Percentiles rank a stretch among this genome's conserved stretches.
Conservation (phyloP, 2,113 vertebrate genomes). For the Ramphastos sulfuratus region DNA sequence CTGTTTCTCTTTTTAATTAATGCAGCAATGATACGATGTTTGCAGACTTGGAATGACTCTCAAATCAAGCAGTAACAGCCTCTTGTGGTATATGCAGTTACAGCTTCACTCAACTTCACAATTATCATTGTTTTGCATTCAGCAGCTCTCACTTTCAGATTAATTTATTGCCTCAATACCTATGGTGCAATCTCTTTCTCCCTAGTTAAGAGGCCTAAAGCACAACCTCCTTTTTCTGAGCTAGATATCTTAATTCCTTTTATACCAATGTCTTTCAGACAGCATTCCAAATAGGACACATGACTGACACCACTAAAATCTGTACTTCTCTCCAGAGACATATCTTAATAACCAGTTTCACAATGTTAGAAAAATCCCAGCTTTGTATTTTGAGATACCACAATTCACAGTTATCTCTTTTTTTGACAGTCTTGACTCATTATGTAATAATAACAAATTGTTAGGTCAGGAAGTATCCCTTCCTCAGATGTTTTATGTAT, state of each 20-base stretch:
- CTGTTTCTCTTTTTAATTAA: background rate
- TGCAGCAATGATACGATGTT: accelerated
- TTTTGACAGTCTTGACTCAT: background rate
- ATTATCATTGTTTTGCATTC: background rate
- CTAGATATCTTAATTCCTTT: background rate
- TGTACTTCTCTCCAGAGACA: accelerated
- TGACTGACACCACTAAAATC: background rate
- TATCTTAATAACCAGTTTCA: background rate
- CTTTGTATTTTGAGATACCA: background rate
- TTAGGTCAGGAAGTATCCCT: background rate
- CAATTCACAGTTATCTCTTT: background rate
- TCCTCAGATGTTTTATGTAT: background rate
- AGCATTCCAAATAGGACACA: background rate
- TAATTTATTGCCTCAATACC: background rate
- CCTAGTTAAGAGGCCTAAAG: background rate
- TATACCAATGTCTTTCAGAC: background rate
- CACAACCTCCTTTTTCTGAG: background rate
- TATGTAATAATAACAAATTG: background rate
- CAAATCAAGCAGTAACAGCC: background rate
- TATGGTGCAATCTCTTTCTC: background rate
- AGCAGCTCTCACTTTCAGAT: background rate
- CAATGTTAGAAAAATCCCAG: background rate
- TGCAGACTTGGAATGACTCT: background rate
- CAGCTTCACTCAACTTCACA: background rate
- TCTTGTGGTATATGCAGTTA: background rate